A percentile compares a stretch with the other conserved stretches of the same genome.
These are phyloP conservation scores for Regulus satrapa DNA, from an alignment of 2,113 vertebrate genomes.

Conservation along the genomic window DNA sequence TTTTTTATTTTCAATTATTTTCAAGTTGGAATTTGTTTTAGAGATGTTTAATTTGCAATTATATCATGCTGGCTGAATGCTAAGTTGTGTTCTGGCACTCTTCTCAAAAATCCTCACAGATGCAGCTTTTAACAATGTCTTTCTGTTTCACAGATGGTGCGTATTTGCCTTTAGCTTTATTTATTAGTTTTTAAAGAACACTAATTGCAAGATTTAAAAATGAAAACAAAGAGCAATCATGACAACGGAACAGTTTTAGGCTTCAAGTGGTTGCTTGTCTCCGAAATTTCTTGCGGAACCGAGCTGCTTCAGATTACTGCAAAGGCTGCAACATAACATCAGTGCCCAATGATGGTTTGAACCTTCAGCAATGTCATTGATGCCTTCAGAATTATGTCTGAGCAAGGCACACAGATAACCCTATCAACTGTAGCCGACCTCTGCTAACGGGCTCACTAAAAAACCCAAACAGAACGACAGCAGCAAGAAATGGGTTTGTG, in stretches of 20 bases:
- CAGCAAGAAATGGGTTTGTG: not conserved
- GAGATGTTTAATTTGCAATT: conserved; percentile 6
- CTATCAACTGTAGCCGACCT: not conserved
- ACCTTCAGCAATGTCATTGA: not conserved
- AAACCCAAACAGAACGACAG: not conserved
- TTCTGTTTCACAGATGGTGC: not conserved
- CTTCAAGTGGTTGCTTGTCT: not conserved
- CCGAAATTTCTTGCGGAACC: not conserved
- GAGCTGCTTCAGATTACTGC: not conserved
- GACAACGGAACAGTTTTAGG: not conserved
- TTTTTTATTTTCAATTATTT: too few species aligned
- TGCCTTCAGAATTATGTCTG: not conserved
- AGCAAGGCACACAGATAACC: not conserved
- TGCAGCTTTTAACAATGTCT: not conserved
- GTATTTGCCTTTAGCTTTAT: not conserved
- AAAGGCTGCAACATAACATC: not conserved
- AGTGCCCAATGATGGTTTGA: not conserved
- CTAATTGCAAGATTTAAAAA: not conserved
- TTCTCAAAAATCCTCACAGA: not conserved
- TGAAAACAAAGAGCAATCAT: not conserved
- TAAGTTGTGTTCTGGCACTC: not conserved
- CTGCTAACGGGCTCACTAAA: not conserved
- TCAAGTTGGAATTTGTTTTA: not conserved
- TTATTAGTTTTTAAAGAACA: not conserved
- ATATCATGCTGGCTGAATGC: not conserved